A percentile compares a stretch with the other conserved stretches of the same genome.
phyloP scores from a whole-genome alignment of 35 echinoderm and acorn worm species.

The Heliocidaris erythrogramma region DNA sequence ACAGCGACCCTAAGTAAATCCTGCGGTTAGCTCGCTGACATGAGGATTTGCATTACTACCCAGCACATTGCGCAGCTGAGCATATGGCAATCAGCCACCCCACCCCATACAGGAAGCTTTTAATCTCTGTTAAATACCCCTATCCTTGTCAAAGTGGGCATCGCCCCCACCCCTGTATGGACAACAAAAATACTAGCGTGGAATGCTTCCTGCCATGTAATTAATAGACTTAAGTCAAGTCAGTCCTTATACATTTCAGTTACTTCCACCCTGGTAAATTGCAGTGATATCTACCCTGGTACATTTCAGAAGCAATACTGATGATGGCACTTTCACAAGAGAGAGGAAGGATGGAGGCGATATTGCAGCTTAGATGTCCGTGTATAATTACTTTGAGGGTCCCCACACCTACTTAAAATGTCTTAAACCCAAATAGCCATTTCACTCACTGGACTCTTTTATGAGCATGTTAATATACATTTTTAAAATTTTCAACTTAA shows the following conservation, averaged over 20 bases:
- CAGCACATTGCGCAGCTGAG: neutral
- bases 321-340: no score
- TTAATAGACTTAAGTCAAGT: neutral
- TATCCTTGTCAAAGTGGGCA: slow-evolving; percentile 33
- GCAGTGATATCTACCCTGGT: neutral
- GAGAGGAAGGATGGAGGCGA: no score
- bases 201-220: slow-evolving; percentile 32
- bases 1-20: neutral
- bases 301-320: neutral
- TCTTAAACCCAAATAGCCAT: no score
- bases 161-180: slow-evolving; percentile 1
- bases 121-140: slow-evolving; percentile 26
- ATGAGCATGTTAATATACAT: no score
- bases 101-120: slow-evolving; percentile 29
- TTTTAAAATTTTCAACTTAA: no score
- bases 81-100: neutral
- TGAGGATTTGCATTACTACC: neutral
- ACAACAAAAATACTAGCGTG: neutral
- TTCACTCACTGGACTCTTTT: no score
- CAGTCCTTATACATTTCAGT: neutral
- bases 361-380: no score
- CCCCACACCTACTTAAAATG: no score
- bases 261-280: neutral
- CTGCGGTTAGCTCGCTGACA: neutral
- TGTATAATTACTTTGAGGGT: no score